phyloP scores from a whole-genome alignment of 2,888 invertebrate species.

The Unio delphinus region DNA sequence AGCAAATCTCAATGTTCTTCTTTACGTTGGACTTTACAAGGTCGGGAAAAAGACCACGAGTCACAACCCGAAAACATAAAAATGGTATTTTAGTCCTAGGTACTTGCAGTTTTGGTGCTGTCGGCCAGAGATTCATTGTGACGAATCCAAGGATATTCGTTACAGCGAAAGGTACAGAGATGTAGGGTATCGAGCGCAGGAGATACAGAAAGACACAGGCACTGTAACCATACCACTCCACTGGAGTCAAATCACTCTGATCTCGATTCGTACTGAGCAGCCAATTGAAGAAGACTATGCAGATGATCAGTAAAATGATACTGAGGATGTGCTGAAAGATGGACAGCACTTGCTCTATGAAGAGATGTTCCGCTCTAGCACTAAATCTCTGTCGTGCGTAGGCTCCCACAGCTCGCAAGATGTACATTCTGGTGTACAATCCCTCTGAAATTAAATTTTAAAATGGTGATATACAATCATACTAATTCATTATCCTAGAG shows the following conservation, averaged over 20 bases:
- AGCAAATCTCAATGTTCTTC: slow-evolving; percentile 34
- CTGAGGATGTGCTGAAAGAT: slow-evolving; percentile 15
- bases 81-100: slow-evolving; percentile 32
- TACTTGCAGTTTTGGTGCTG: slow-evolving; percentile 19
- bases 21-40: slow-evolving; percentile 30
- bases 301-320: slow-evolving; percentile 13
- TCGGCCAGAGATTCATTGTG: slow-evolving; percentile 30
- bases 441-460: too few relatives aligned
- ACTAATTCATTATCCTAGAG: too few relatives aligned
- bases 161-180: slow-evolving; percentile 26
- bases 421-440: too few relatives aligned
- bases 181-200: slow-evolving; percentile 22
- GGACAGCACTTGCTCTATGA: background rate
- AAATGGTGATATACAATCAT: too few relatives aligned
- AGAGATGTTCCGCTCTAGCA: too few relatives aligned
- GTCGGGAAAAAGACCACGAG: slow-evolving; percentile 34
- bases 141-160: slow-evolving; percentile 26
- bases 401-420: too few relatives aligned
- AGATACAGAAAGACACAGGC: slow-evolving; percentile 16
- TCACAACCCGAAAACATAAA: slow-evolving; percentile 43
- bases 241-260: slow-evolving; percentile 24
- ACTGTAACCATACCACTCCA: slow-evolving; percentile 21
- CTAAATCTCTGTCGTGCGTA: too few relatives aligned
- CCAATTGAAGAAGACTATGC: slow-evolving; percentile 21
- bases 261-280: slow-evolving; percentile 26